Base-by-base conservation (phyloP, 1,140 invertebrate species). In the Agraylea sexmaculata region DNA sequence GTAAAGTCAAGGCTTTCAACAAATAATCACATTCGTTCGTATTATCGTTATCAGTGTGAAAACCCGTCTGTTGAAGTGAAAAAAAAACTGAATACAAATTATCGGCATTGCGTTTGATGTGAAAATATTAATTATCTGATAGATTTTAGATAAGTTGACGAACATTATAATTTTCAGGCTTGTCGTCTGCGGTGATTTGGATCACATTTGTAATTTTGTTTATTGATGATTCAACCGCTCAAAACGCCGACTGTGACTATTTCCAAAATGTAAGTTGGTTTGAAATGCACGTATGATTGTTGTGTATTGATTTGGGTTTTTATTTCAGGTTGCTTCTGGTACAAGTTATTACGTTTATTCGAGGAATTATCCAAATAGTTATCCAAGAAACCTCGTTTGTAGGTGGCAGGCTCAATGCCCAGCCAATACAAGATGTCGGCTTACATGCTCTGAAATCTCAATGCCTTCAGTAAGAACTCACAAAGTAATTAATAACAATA, bases 351-450 rank as follows among this genome's bases (percentile, higher is more conserved):
- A 66, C 29, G 49, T 75, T 1, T 61, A 57, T 38, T 74, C 62
- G 44, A 55, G 58, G 0, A 53, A 60, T 4, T 75, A 73, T 48
- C 68, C 71, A 0, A 20, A 52, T 1, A 51, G 17, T 34, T 74
- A 75, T 40, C 12, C 19, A 0, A 45, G 49, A 2, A 53, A 57
- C 2, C 46, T 53, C 0, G 47, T 52, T 17, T 78, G 74, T 40
- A 49, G 60, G 8, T 77, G 72, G 73, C 53, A 56, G 2, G 62
- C 57, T 0, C 50, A 16, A 5, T 71, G 70, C 40, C 62, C 63
- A 2, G 2, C 31, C 0, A 58, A 60, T 4, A 67, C 67, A 27
- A 57, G 60, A 10, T 55, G 69, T 28, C 50, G 54, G 13, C 16
- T 70, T 3, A 56, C 53, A 2, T 74, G 71, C 31, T 47, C 54